These are phyloP conservation scores for Hirtodrosophila histrioides DNA, from an alignment of 2,888 invertebrate genomes.

Conservation along the genomic window DNA sequence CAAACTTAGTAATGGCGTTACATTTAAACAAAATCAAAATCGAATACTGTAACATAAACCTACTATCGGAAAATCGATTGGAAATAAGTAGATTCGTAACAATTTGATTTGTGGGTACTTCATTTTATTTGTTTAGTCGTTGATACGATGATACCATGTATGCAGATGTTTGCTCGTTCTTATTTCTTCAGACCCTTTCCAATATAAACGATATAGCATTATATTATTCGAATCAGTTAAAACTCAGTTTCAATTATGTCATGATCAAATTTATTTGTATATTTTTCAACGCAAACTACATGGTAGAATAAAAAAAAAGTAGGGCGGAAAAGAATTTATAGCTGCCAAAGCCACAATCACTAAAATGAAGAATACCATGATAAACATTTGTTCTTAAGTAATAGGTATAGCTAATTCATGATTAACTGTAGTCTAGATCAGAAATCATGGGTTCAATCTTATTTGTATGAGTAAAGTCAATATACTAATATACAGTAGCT, in stretches of 20 bases:
- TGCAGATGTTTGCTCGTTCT: no score
- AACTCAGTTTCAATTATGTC: neutral
- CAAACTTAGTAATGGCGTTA: no score
- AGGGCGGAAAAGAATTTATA: constrained; percentile 7
- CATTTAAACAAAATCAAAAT: no score
- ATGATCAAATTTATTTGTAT: constrained; percentile 20
- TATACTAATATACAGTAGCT: constrained; percentile 11
- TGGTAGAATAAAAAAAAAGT: constrained; percentile 3
- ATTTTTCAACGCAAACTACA: constrained; percentile 12
- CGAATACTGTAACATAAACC: no score
- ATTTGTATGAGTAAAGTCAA: neutral
- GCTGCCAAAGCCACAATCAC: constrained; percentile 16
- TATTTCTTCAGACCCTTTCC: no score
- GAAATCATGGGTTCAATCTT: neutral
- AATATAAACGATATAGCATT: neutral
- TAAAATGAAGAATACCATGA: constrained; percentile 3
- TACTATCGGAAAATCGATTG: no score
- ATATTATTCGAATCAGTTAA: no score
- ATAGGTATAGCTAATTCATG: constrained; percentile 11
- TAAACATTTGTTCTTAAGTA: neutral
- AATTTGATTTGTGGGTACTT: no score
- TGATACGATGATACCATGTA: no score
- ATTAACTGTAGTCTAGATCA: constrained; percentile 1
- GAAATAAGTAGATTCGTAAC: no score
- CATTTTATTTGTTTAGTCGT: no score